Conservation (phyloP, 1,140 invertebrate species). For the Dendroctonus valens region DNA sequence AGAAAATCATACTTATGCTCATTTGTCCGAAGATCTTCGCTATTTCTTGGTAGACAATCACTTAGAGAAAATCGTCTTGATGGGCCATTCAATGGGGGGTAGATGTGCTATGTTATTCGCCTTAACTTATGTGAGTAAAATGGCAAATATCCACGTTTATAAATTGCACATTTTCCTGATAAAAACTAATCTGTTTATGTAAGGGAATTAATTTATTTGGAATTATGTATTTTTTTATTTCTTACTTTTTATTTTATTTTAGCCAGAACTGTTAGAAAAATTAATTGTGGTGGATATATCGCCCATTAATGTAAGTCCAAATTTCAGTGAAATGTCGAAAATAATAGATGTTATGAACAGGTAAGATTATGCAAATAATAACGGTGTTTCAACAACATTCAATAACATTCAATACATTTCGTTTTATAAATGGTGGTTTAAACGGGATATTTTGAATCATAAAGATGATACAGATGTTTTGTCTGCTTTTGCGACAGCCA, state of each 20-base stretch:
- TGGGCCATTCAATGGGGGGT: conserved; percentile 93
- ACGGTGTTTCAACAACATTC: too few relatives aligned
- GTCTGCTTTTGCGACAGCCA: too few relatives aligned
- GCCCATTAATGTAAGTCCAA: conserved; percentile 65
- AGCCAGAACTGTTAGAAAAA: conserved; percentile 77
- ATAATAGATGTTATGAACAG: conserved; percentile 67
- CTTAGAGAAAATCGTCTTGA: conserved; percentile 62
- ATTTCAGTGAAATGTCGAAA: conserved; percentile 60
- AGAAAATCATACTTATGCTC: conserved; percentile 65
- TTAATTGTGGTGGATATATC: conserved; percentile 83
- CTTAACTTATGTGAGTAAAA: conserved; percentile 51
- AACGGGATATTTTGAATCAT: too few relatives aligned
- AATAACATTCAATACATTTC: too few relatives aligned
- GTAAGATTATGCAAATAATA: not conserved
- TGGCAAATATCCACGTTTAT: not conserved
- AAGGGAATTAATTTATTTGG: not conserved
- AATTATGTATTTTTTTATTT: not conserved
- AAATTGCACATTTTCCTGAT: not conserved
- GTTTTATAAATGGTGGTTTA: too few relatives aligned
- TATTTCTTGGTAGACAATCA: conserved; percentile 61
- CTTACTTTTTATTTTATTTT: conserved; percentile 46
- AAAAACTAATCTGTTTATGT: too few relatives aligned
- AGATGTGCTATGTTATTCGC: conserved; percentile 78
- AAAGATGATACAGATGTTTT: too few relatives aligned
- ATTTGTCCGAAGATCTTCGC: conserved; percentile 72